Evolutionary conservation across 2,113 vertebrate species (phyloP).

Genomic region (Dicaeum eximium): DNA sequence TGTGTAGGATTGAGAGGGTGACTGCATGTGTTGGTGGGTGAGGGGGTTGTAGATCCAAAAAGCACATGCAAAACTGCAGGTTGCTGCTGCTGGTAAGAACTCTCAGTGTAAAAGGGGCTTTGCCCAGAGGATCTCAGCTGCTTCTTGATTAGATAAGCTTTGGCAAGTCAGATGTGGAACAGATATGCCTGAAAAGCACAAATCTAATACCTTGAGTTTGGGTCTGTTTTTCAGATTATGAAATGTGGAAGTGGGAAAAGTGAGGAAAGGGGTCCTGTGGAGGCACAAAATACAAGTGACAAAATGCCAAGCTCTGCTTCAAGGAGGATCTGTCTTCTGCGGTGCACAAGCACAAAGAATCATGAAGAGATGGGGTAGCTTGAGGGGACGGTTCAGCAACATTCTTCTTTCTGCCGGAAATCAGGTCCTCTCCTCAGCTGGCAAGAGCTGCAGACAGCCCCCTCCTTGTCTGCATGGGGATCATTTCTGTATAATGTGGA

Average conservation of each 20-base stretch:
- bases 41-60: background rate
- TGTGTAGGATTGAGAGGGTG: background rate
- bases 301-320: background rate
- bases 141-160: background rate
- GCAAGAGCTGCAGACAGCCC: background rate
- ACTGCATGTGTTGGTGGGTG: fast-evolving
- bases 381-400: background rate
- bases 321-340: background rate
- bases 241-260: background rate
- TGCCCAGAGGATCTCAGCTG: background rate
- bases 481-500: background rate
- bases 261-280: background rate
- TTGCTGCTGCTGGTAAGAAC: background rate
- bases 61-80: background rate
- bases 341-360: background rate
- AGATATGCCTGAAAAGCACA: background rate
- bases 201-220: background rate
- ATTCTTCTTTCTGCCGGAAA: background rate
- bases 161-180: background rate
- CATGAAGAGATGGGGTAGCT: background rate
- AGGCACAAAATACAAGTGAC: background rate
- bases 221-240: background rate
- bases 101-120: background rate
- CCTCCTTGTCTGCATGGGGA: background rate
- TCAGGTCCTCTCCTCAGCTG: background rate